Evolutionary conservation across 2,113 vertebrate genomes (phyloP), one percentile per base, ranked within the genome.

Genomic region (Chionomys nivalis): DNA sequence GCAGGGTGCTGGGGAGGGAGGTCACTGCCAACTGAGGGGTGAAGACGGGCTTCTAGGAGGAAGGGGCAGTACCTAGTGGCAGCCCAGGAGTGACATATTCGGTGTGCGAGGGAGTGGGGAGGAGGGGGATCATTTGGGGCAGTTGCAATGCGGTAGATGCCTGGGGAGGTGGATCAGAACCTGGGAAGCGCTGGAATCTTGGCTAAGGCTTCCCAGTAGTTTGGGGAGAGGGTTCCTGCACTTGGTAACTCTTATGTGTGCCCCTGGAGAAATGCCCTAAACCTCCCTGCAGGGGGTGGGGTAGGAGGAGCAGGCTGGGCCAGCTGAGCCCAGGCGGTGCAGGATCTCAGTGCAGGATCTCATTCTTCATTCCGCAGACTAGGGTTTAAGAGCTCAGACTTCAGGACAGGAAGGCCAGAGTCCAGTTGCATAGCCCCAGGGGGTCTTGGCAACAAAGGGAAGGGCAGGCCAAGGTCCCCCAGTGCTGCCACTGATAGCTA

Each of bases 381-480:
- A n/a, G 86, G 79, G 82, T 42, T 96, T 93, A 87, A 95, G 92
- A 93, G 92, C 93, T 94, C 89, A 90, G 91, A 91, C 92, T 44
- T 86, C 19, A 79, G 88, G 91, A 92, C 86, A 36, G 77, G 68
- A 93, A 63, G 94, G 7, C 73, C 89, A 42, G 77, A 47, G 91
- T 96, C 93, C 44, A 87, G 88, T 86, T 76, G 83, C 88, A 68
- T 23, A 44, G 31, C 68, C 42, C 65, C 26, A 11, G 94, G 77
- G 87, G 42, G 52, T 90, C 26, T 19, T 68, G 85, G 17, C 23
- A 0, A 33, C n/a, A 26, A 61, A 90, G 79, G 82, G 52, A 42
- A 52, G 6, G 5, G 24, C 61, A 2, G 28, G 23, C 19, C 49
- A 2, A 78, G 61, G 19, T 87, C 55, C 58, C 39, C 23, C 28